Conservation (phyloP, 2,113 vertebrate genomes). For the Clarias batrachus region DNA sequence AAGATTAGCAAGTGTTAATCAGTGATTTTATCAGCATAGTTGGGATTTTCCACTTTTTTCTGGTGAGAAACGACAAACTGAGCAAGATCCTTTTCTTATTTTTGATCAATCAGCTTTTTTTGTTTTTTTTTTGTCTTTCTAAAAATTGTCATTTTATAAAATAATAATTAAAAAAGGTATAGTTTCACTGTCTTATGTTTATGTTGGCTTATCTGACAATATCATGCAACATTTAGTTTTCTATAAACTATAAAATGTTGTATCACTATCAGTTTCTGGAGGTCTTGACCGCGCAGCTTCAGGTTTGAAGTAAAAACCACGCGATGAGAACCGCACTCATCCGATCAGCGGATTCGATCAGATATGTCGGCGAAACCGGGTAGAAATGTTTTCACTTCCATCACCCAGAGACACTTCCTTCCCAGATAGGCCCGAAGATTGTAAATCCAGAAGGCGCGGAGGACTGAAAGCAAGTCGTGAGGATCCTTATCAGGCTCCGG, state of each 20-base stretch:
- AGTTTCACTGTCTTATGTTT: neutral
- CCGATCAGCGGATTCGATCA: neutral
- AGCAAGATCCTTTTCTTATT: neutral
- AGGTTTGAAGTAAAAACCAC: neutral
- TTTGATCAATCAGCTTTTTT: too few species aligned
- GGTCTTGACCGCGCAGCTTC: neutral
- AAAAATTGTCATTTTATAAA: neutral
- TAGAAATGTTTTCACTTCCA: constrained; percentile 9
- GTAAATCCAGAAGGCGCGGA: neutral
- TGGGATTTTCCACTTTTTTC: neutral
- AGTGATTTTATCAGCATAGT: neutral
- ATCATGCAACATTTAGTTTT: neutral
- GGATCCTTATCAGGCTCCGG: constrained; percentile 50
- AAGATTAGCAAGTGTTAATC: neutral
- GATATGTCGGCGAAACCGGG: neutral
- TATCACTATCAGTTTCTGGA: too few species aligned
- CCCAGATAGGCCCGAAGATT: constrained; percentile 1
- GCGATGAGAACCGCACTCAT: neutral
- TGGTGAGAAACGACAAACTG: neutral
- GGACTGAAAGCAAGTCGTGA: constrained; percentile 22
- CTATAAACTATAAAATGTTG: neutral
- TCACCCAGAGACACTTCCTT: constrained; percentile 1
- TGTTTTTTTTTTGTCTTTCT: neutral
- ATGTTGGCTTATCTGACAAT: neutral
- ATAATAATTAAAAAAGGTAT: neutral